Base-by-base conservation (phyloP, 2,113 vertebrate species). In the Phocoena sinus region DNA sequence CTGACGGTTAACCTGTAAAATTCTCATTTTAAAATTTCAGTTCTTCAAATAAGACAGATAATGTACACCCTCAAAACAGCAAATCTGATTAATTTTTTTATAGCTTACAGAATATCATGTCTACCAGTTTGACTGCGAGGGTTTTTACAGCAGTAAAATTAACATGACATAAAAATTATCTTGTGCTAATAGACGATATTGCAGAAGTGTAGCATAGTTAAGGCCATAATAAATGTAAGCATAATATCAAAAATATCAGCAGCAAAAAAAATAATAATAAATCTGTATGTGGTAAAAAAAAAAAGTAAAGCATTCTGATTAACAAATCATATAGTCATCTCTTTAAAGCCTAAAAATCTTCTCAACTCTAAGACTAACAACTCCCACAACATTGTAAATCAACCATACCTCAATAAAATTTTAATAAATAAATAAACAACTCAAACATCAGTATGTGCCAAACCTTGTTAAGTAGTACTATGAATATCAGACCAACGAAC, bases 311-410 rank as follows among this genome's bases (percentile, higher is more conserved):
- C 18, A 92, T 41, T 89, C 50, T 83, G 63, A 96, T 91, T 94
- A 97, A 88, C 8, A 94, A 84, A 73, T 91, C 53, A 93, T 58
- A 79, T 1, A 96, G 20, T 93, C 38, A 87, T 77, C 38, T 95
- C 62, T 89, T 87, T 41, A 81, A 93, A 68, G 4, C 21, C 33
- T 79, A 89, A 90, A 92, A 53, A 17, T 67, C 12, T 89, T 86
- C 85, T 65, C 38, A 96, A 90, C 38, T 89, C 86, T 87, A 86
- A 92, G 95, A 68, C 33, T 94, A 38, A 33, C 36, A 38, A 33
- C 36, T 58, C 50, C 47, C 74, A 53, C 50, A 53, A 77, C 15
- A 77, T 1, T 77, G 28, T n/a, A 53, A 53, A 47, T 53, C 31
- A 50, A 77, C 47, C 20, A 53, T 20, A 77, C 47, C 11, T 77